These are phyloP conservation scores for Sebastes hopkinsi DNA, from an alignment of 2,797 vertebrate species.

Conservation along the genomic window DNA sequence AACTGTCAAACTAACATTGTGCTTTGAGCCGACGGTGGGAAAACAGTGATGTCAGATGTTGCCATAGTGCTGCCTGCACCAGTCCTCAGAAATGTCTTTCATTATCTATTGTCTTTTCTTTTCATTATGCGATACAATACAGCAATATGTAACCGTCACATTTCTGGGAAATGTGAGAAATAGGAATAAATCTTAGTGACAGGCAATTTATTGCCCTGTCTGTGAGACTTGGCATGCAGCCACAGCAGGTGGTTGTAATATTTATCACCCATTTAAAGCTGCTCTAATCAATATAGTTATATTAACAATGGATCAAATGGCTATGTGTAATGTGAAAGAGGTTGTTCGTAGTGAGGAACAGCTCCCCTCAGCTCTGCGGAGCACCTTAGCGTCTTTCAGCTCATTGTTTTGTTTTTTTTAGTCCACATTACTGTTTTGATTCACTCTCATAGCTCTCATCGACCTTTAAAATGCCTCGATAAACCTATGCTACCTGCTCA, in stretches of 20 bases:
- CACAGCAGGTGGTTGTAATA: constrained; percentile 2
- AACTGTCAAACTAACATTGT: not conserved
- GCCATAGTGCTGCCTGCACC: not conserved
- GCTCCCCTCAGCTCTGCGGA: too few species aligned
- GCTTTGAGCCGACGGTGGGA: not conserved
- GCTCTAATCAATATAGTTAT: not conserved
- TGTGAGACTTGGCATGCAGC: not conserved
- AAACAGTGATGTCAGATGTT: not conserved
- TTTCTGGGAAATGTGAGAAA: not conserved
- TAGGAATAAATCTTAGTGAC: not conserved
- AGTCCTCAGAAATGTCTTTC: not conserved
- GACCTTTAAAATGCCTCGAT: not conserved
- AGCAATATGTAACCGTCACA: not conserved
- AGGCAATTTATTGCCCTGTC: constrained; percentile 3
- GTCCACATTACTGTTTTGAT: not conserved
- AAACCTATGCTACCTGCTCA: not conserved
- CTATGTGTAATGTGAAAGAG: not conserved
- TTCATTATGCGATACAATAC: not conserved
- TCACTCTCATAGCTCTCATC: not conserved
- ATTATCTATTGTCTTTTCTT: not conserved
- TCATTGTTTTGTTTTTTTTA: not conserved
- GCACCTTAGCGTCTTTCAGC: too few species aligned
- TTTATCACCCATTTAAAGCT: not conserved
- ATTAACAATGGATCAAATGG: not conserved
- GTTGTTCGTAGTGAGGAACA: not conserved